Evolutionary conservation across 1,140 invertebrate genomes (phyloP), one percentile per base, ranked within the genome.

Genomic region (Nautilus pompilius): DNA sequence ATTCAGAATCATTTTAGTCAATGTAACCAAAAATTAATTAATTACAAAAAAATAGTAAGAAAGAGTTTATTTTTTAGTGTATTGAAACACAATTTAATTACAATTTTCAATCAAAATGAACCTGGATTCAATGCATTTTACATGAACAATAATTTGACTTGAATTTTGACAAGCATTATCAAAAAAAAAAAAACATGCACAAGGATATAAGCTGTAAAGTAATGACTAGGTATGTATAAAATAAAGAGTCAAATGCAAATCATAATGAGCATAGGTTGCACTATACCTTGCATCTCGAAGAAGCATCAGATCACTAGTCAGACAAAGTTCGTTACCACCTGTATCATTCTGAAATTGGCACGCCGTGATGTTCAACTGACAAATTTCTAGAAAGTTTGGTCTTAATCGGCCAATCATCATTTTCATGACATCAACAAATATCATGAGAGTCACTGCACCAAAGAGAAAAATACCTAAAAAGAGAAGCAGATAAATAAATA

Each of bases 361-460:
- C 6, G 64, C 36, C 3, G 71, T 68, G 13, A n/a, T 51, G 48
- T 79, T 74, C 0, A 74, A 55, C 20, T 60, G 56, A 66, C 78
- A 80, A 10, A 73, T 55, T 30, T 77, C 72, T 26, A 80, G 69
- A 54, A 80, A 80, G 51, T 73, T 71, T 10, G 78, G 78, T 26
- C 75, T 63, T 17, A 78, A 61, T 57, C 75, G 65, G 5, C 78
- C 78, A 1, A 70, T 70, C 65, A 79, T 68, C 13, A 79, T 46
- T 63, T 80, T 80, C 0, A 66, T 73, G 0, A 79, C 68, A 46
- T 80, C 78, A n/a, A 71, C 68, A 63, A 78, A 74, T 32, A 80
- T 63, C 76, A 80, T 74, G 45, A 77, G 53, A 8, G 73, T 61
- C 17, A 78, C 68, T 0, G 65, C 65, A 6, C 78, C 78, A 62